These are phyloP conservation scores for Octomys mimax DNA, from an alignment of 2,797 vertebrate species.

Conservation along the genomic window DNA sequence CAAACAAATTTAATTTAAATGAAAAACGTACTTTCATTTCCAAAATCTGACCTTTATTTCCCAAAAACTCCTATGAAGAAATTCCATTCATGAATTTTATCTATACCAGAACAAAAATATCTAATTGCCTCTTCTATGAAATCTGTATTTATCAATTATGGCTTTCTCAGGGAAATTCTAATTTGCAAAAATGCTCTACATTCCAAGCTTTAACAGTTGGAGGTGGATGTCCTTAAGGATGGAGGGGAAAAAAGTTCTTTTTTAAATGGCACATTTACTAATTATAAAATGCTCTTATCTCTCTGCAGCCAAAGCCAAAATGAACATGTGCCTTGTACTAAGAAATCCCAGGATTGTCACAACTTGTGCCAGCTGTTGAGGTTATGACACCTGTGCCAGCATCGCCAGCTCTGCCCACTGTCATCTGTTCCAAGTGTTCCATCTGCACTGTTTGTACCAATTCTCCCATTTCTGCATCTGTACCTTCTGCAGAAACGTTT, in stretches of 20 bases:
- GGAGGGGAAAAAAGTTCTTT: constrained; percentile 90
- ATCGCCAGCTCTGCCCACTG: constrained; percentile 97
- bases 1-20: constrained; percentile 88
- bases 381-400: constrained; percentile 99
- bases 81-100: constrained; percentile 90
- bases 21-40: constrained; percentile 87
- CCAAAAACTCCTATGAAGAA: constrained; percentile 87
- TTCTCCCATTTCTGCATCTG: constrained; percentile 99
- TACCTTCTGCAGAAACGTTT: constrained; percentile 97
- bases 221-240: constrained; percentile 93
- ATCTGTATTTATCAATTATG: constrained; percentile 91
- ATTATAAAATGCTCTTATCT: constrained; percentile 95
- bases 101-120: constrained; percentile 89
- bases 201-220: constrained; percentile 92
- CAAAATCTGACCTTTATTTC: constrained; percentile 88
- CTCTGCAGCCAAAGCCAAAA: constrained; percentile 95
- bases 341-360: constrained; percentile 99
- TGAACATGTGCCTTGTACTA: constrained; percentile 99
- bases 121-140: constrained; percentile 89
- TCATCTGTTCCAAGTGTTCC: constrained; percentile 99
- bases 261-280: constrained; percentile 95
- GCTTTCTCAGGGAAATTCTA: constrained; percentile 90
- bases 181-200: constrained; percentile 90
- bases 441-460: constrained; percentile 97
- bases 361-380: constrained; percentile 99